phyloP scores from a whole-genome alignment of 2,113 vertebrate genomes.

The Tachycineta bicolor region DNA sequence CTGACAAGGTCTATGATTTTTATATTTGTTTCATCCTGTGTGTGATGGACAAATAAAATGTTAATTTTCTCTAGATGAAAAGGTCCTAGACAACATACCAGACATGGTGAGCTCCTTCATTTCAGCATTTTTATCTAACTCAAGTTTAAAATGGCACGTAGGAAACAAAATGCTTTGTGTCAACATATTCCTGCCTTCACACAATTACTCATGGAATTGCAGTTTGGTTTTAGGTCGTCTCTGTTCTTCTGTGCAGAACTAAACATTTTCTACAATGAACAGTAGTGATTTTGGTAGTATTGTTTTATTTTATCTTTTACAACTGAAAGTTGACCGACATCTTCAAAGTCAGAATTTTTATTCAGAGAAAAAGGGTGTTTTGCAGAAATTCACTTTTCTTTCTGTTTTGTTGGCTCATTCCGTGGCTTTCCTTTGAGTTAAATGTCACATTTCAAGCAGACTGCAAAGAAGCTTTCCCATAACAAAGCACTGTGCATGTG shows the following conservation, averaged over 20 bases:
- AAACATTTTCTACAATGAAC: neutral
- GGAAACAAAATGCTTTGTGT: neutral
- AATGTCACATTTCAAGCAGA: neutral
- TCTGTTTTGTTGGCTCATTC: neutral
- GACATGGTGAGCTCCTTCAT: neutral
- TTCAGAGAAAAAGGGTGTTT: neutral
- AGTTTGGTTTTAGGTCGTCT: neutral
- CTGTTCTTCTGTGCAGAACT: neutral
- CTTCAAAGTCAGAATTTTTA: neutral
- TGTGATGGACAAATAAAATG: neutral
- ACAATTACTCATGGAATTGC: neutral
- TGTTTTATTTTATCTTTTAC: neutral
- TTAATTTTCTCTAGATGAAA: neutral
- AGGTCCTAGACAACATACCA: neutral
- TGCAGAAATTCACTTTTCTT: neutral
- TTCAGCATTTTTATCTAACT: neutral
- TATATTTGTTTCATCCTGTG: neutral
- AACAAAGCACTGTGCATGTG: neutral
- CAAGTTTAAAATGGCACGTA: neutral
- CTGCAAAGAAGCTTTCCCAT: neutral
- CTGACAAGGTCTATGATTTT: neutral
- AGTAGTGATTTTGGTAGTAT: neutral
- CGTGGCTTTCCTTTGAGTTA: neutral
- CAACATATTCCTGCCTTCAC: neutral
- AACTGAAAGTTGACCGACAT: neutral